Percentiles rank a stretch among this genome's conserved stretches.
Conservation (phyloP, 2,888 invertebrate genomes). For the Hartigia nigra region DNA sequence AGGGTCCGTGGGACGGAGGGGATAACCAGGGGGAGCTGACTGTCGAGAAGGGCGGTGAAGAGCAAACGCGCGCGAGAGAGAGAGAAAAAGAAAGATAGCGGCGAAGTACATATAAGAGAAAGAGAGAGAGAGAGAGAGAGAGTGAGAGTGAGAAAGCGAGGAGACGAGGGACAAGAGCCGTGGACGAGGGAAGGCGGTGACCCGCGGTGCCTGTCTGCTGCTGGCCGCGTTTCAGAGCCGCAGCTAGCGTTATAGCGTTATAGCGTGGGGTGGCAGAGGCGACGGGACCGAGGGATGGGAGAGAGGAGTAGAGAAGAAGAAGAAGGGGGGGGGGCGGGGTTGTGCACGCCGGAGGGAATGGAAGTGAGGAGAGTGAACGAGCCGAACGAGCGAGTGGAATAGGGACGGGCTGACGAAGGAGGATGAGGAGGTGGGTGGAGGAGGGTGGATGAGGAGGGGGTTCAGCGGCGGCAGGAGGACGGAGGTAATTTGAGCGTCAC, state of each 20-base stretch:
- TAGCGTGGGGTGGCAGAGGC: conserved; percentile 38
- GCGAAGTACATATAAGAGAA: conserved; percentile 16
- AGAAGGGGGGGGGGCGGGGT: too few species aligned
- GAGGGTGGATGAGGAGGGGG: conserved; percentile 18
- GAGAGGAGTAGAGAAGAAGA: too few species aligned
- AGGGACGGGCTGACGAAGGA: conserved; percentile 16
- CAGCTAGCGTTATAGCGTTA: conserved; percentile 35
- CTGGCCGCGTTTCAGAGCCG: conserved; percentile 60
- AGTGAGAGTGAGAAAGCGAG: conserved; percentile 15
- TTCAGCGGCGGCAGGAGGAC: conserved; percentile 52
- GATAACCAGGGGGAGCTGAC: conserved; percentile 23
- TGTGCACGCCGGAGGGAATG: conserved; percentile 11
- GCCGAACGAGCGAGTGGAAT: conserved; percentile 18
- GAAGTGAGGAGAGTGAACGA: conserved; percentile 12
- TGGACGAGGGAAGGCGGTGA: conserved; percentile 58
- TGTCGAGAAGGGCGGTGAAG: conserved; percentile 23
- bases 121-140: conserved; percentile 6
- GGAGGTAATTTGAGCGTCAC: conserved; percentile 65
- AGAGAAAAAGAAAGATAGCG: conserved; percentile 12
- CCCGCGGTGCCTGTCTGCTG: conserved; percentile 64
- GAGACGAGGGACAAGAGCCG: conserved; percentile 21
- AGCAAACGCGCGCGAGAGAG: conserved; percentile 19
- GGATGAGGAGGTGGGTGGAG: conserved; percentile 18
- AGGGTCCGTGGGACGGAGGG: conserved; percentile 17
- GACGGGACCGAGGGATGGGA: conserved; percentile 19